phyloP scores from a whole-genome alignment of 2,888 invertebrate species.

The Hyposoter didymator region DNA sequence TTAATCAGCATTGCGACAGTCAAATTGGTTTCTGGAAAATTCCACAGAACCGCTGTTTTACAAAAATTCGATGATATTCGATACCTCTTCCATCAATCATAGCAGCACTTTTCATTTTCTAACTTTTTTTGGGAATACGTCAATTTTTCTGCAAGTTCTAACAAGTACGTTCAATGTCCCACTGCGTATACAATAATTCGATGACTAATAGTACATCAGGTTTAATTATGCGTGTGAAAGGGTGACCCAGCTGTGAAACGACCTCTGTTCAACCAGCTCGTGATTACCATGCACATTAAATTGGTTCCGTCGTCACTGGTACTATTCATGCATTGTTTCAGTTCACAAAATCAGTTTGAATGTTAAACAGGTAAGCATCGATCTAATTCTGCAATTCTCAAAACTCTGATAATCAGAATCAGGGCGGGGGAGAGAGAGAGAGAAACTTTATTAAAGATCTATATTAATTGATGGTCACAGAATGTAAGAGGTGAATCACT shows the following conservation, averaged over 20 bases:
- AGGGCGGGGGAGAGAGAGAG: not conserved
- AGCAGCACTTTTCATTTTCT: not conserved
- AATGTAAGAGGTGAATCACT: not conserved
- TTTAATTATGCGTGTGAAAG: slow-evolving; percentile 2
- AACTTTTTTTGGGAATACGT: too few species aligned
- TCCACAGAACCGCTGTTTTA: not conserved
- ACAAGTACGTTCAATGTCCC: not conserved
- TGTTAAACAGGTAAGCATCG: not conserved
- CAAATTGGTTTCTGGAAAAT: not conserved
- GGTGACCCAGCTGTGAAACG: not conserved
- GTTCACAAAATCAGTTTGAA: not conserved
- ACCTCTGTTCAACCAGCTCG: not conserved
- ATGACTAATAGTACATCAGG: slow-evolving; percentile 2
- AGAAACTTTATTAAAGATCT: not conserved
- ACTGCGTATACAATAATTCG: not conserved
- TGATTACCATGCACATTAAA: slow-evolving; percentile 3
- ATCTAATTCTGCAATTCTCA: not conserved
- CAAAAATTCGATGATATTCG: not conserved
- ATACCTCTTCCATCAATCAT: not conserved
- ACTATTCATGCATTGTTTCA: not conserved
- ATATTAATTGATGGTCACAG: not conserved
- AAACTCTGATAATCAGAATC: not conserved
- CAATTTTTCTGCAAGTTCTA: not conserved
- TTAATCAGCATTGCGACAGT: not conserved
- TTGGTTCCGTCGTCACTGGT: not conserved